phyloP scores from a whole-genome alignment of 2,888 invertebrate genomes.

The Gisinianus flammeolus region DNA sequence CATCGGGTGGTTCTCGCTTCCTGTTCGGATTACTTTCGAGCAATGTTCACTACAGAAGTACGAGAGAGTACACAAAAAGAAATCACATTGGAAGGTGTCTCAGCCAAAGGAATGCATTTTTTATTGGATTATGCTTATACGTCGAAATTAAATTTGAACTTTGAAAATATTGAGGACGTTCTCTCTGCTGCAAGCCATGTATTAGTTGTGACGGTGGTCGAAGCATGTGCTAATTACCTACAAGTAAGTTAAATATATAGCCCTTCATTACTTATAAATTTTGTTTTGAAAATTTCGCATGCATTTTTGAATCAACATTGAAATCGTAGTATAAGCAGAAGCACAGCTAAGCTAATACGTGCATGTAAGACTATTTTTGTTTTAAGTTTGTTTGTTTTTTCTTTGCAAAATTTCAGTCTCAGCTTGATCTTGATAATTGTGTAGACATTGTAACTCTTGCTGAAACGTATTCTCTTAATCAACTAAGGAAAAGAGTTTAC shows the following conservation, averaged over 20 bases:
- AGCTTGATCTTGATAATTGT: slow-evolving; percentile 73
- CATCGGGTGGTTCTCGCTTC: slow-evolving; percentile 75
- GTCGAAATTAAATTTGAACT: slow-evolving; percentile 68
- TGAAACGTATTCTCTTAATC: slow-evolving; percentile 71
- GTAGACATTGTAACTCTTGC: slow-evolving; percentile 74
- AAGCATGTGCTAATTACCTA: slow-evolving; percentile 71
- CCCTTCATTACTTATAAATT: neutral
- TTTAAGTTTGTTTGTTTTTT: no score
- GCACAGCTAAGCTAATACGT: no score
- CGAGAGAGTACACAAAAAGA: slow-evolving; percentile 71
- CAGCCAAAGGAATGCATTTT: slow-evolving; percentile 70
- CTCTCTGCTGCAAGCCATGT: slow-evolving; percentile 74
- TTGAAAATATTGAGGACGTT: slow-evolving; percentile 72
- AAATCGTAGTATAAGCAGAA: no score
- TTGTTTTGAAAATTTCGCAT: neutral
- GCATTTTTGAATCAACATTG: no score
- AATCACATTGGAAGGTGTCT: slow-evolving; percentile 71
- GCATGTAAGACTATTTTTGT: slow-evolving; percentile 1
- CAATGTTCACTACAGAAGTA: slow-evolving; percentile 75
- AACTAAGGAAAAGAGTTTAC: slow-evolving; percentile 69
- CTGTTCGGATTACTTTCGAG: slow-evolving; percentile 76
- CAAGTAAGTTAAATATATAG: slow-evolving; percentile 59
- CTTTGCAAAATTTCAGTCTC: slow-evolving; percentile 63
- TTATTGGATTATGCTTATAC: slow-evolving; percentile 75
- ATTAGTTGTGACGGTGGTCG: slow-evolving; percentile 71